A percentile compares a stretch with the other conserved stretches of the same genome.
These are phyloP conservation scores for Glossosoma conforme DNA, from an alignment of 1,140 invertebrate species.

Conservation along the genomic window DNA sequence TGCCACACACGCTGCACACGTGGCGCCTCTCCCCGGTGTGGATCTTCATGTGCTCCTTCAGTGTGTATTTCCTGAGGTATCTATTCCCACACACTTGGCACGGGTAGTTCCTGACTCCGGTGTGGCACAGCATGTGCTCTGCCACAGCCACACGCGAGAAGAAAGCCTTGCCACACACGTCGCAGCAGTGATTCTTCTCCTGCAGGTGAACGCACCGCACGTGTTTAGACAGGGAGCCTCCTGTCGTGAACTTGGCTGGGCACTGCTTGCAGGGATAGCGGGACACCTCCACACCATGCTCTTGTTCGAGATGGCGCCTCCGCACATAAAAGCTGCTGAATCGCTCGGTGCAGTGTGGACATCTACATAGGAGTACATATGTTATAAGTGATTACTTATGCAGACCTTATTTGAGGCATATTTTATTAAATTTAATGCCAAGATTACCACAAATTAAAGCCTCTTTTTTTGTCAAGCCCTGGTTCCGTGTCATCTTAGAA, in stretches of 20 bases:
- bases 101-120: slow-evolving; percentile 40
- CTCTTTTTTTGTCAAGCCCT: no score
- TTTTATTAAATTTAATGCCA: no score
- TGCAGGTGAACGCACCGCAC: slow-evolving; percentile 5
- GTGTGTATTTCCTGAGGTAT: slow-evolving; percentile 27
- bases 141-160: slow-evolving; percentile 28
- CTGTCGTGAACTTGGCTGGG: slow-evolving; percentile 6
- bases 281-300: slow-evolving; percentile 2
- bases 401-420: no score
- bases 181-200: slow-evolving; percentile 19
- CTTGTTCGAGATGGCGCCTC: slow-evolving; percentile 6
- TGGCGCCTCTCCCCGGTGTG: slow-evolving; percentile 52
- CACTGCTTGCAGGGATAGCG: slow-evolving; percentile 2
- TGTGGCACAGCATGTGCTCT: slow-evolving; percentile 40
- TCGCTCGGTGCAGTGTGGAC: not conserved
- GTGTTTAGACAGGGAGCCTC: slow-evolving; percentile 3
- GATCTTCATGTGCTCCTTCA: slow-evolving; percentile 72
- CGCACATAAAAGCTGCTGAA: not conserved
- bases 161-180: slow-evolving; percentile 25
- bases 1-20: slow-evolving; percentile 35
- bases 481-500: no score
- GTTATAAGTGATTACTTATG: not conserved
- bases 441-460: no score
- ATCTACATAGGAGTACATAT: no score
- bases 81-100: slow-evolving; percentile 41